Conservation (phyloP, 2,113 vertebrate species). For the Lanius ludovicianus region DNA sequence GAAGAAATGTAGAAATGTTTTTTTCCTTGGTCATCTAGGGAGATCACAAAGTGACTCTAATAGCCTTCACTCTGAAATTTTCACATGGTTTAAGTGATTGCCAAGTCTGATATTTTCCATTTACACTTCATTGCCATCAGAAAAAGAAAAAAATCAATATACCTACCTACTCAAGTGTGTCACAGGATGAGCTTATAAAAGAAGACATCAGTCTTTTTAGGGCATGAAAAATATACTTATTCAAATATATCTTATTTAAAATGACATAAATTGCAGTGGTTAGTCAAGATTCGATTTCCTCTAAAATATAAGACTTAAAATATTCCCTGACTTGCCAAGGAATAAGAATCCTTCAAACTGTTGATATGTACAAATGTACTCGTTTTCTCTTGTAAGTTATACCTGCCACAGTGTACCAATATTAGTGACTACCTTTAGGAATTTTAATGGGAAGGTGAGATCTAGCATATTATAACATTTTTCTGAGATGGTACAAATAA, state of each 20-base stretch:
- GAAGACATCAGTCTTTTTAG: constrained; percentile 86
- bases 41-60: constrained; percentile 86
- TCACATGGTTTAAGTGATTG: constrained; percentile 86
- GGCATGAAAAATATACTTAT: constrained; percentile 87
- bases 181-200: constrained; percentile 86
- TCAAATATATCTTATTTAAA: constrained; percentile 87
- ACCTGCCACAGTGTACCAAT: constrained; percentile 52
- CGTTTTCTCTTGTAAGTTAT: constrained; percentile 76
- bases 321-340: constrained; percentile 78
- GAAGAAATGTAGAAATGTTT: constrained; percentile 87
- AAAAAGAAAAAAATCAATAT: constrained; percentile 89
- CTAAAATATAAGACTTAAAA: constrained; percentile 84
- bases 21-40: constrained; percentile 82
- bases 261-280: constrained; percentile 85
- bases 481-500: constrained; percentile 20
- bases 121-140: constrained; percentile 87
- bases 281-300: constrained; percentile 85
- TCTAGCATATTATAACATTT: constrained; percentile 34
- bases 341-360: constrained; percentile 78
- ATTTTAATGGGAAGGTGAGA: constrained; percentile 59
- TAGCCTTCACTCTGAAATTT: constrained; percentile 86
- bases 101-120: constrained; percentile 87
- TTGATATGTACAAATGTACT: constrained; percentile 80
- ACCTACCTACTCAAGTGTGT: constrained; percentile 85
- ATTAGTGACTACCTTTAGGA: constrained; percentile 68